phyloP scores from a whole-genome alignment of 2,888 invertebrate genomes.

The Odontothrips loti region DNA sequence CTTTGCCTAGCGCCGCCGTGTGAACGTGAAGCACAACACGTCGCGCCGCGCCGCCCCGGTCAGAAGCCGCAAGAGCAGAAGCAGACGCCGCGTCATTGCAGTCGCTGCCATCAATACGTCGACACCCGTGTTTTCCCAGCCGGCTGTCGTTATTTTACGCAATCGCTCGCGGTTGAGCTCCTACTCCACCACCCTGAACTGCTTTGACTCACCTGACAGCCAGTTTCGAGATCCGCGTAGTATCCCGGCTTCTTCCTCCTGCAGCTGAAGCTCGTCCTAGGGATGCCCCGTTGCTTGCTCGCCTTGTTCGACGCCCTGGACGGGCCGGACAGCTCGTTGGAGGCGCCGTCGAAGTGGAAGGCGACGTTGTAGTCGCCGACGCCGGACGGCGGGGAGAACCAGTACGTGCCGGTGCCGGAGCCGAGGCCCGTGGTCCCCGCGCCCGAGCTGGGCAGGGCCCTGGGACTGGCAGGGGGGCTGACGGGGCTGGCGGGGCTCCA shows the following conservation, averaged over 20 bases:
- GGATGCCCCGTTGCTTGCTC: slow-evolving; percentile 41
- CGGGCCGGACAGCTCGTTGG: neutral
- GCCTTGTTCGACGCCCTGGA: neutral
- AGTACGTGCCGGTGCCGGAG: neutral
- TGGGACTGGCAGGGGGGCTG: neutral
- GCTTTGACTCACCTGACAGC: slow-evolving; percentile 47
- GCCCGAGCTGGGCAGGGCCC: too few species aligned
- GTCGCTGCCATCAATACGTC: too few species aligned
- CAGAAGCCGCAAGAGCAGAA: too few species aligned
- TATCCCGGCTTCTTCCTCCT: slow-evolving; percentile 48
- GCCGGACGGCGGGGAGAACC: slow-evolving; percentile 13
- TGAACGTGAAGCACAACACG: too few species aligned
- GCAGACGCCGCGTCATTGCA: too few species aligned
- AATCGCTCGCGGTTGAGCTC: too few species aligned
- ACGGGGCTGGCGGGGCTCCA: neutral
- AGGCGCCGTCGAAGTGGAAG: slow-evolving; percentile 15
- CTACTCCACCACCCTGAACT: too few species aligned
- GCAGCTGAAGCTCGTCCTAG: slow-evolving; percentile 49
- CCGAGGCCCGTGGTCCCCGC: neutral
- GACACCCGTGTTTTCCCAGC: too few species aligned
- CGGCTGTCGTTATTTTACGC: too few species aligned
- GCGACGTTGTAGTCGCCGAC: slow-evolving; percentile 19
- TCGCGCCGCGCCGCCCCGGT: too few species aligned
- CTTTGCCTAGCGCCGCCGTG: too few species aligned
- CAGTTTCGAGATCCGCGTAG: slow-evolving; percentile 50